Conservation (phyloP, 2,888 invertebrate genomes). For the Holacanthella duospinosa region DNA sequence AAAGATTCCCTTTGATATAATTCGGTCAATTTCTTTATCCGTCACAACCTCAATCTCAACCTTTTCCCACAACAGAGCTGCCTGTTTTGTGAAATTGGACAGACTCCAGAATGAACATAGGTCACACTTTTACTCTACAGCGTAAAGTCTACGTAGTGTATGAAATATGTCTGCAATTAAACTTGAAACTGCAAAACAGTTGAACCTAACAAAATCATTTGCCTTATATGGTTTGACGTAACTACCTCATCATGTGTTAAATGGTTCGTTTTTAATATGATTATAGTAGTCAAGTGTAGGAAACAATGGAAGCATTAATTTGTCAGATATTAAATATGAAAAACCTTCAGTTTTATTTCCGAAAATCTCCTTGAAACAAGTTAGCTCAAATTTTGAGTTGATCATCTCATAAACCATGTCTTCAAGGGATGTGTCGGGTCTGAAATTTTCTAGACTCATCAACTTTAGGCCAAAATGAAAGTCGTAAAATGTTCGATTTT, state of each 20-base stretch:
- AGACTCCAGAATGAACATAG: not conserved
- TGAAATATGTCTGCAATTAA: not conserved
- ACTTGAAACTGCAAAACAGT: not conserved
- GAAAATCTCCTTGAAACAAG: not conserved
- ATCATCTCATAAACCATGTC: not conserved
- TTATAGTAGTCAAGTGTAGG: no score
- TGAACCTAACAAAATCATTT: not conserved
- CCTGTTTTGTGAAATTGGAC: not conserved
- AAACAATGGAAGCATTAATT: no score
- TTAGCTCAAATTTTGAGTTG: not conserved
- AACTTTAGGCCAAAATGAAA: not conserved
- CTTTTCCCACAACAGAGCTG: not conserved
- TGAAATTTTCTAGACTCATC: not conserved
- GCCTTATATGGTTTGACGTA: no score
- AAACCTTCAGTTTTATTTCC: not conserved
- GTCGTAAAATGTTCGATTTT: not conserved
- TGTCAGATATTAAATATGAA: not conserved
- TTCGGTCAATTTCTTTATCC: not conserved
- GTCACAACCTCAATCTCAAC: not conserved
- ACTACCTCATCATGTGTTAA: not conserved
- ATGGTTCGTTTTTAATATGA: not conserved
- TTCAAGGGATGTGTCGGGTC: not conserved
- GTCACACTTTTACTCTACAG: not conserved
- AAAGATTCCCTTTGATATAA: not conserved
- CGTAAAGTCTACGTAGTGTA: not conserved